Evolutionary conservation across 2,113 vertebrate genomes (phyloP).

Genomic region (Ceyx melanurus): DNA sequence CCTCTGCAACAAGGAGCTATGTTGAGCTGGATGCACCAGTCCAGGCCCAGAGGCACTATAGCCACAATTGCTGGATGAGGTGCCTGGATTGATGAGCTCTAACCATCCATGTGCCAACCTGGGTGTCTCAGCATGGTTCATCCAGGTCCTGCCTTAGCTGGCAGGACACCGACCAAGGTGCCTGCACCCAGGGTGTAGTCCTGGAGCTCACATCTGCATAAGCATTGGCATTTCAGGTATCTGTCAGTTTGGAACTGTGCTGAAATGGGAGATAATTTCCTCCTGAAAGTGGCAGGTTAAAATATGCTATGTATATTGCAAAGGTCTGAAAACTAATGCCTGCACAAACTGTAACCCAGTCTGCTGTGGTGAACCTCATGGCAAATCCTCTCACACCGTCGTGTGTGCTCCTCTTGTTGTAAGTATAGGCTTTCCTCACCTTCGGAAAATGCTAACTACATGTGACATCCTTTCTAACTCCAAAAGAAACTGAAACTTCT

Average conservation of each 20-base stretch:
- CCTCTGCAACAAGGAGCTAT: not conserved
- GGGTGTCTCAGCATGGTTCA: rapidly evolving
- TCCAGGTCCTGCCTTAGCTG: not conserved
- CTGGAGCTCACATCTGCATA: rapidly evolving
- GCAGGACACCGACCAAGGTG: not conserved
- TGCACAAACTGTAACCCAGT: conserved; percentile 6
- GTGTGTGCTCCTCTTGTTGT: not conserved
- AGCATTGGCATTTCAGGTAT: rapidly evolving
- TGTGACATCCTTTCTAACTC: not conserved
- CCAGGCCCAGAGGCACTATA: not conserved
- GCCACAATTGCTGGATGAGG: not conserved
- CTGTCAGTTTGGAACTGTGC: not conserved
- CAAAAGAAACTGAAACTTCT: not conserved
- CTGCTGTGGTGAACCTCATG: not conserved
- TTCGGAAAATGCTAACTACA: conserved; percentile 38
- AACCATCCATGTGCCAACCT: not conserved
- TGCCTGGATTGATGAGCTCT: not conserved
- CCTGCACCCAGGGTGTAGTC: not conserved
- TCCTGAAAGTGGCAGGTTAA: not conserved
- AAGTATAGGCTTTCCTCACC: conserved; percentile 42
- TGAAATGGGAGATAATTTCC: not conserved
- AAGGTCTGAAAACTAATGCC: conserved; percentile 57
- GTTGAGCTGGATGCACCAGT: not conserved
- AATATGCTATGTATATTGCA: conserved; percentile 58
- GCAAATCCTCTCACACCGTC: conserved; percentile 37